Base-by-base conservation (phyloP, 2,797 vertebrate species). In the Rhabdomys pumilio region DNA sequence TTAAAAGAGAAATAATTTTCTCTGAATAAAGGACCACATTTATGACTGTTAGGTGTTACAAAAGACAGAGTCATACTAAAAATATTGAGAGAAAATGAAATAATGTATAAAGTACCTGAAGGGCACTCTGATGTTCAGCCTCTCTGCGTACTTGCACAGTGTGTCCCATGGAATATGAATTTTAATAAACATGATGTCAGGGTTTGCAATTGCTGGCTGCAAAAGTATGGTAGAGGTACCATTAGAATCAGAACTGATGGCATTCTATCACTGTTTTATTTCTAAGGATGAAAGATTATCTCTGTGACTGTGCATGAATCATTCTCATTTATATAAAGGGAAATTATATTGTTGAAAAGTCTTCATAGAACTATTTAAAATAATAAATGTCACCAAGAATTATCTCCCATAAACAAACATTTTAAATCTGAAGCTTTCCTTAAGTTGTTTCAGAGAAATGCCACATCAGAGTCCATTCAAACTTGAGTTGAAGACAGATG, bases 171-270 rank as follows among this genome's bases (percentile, higher is more conserved):
- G 99, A 97, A 99, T 99, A 47, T 99, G 99, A 96, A 99, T 98
- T 99, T 99, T 99, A 98, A 99, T 99, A 97, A 99, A 99, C 99
- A 99, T 99, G 97, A 99, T 99, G 98, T 99, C 99, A 65, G 99
- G 99, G 98, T 99, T 99, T 41, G 99, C 99, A 98, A 99, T 77
- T 59, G 99, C 99, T 65, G 99, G 99, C 99, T 99, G 98, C 53
- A 90, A 97, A 69, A 97, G 83, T 92, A 41, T 1, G 95, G 73
- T n/a, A 98, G 57, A 93, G 1, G 4, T 3, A 90, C 4, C 29
- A 59, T 90, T 77, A 95, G 29, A 90, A 61, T 55, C 2, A 81
- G 15, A 82, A 41, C 3, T 31, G 69, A 73, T 26, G 14, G 29
- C 26, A 67, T 10, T 12, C 26, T 10, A 19, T 10, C 59, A 55